A percentile compares a stretch with the other conserved stretches of the same genome.
Conservation (phyloP, 2,888 invertebrate genomes). For the Acleris sparsana region DNA sequence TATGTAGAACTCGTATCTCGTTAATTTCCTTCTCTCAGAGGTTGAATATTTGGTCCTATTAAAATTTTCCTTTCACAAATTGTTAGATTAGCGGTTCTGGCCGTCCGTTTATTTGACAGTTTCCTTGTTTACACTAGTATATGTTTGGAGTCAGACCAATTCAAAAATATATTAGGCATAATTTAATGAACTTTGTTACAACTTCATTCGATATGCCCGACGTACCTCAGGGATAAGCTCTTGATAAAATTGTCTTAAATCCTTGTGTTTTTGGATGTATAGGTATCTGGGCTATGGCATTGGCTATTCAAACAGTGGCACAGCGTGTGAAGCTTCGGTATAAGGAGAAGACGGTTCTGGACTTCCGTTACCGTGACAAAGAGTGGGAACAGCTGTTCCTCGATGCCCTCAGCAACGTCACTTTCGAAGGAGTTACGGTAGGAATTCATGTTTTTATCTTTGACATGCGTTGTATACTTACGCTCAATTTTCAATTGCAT, state of each 20-base stretch:
- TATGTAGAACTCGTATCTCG: not conserved
- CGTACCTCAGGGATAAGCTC: not conserved
- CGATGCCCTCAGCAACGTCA: constrained; percentile 94
- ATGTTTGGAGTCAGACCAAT: no score
- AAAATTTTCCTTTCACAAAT: no score
- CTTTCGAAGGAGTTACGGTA: constrained; percentile 96
- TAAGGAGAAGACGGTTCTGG: constrained; percentile 90
- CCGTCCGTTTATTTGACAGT: no score
- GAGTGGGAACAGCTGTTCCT: constrained; percentile 94
- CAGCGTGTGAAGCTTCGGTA: constrained; percentile 87
- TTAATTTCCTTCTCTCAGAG: not conserved
- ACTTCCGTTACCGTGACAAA: constrained; percentile 93
- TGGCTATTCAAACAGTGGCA: constrained; percentile 96
- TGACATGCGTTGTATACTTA: no score
- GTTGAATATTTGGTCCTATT: no score
- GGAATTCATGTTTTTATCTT: constrained; percentile 45
- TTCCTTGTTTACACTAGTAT: no score
- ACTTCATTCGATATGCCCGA: not conserved
- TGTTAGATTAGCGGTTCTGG: no score
- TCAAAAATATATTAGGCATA: no score
- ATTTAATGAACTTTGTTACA: no score
- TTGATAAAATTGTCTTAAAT: not conserved
- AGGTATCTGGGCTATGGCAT: constrained; percentile 97
- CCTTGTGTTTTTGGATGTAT: not conserved
- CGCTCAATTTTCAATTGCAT: no score